Base-by-base conservation (phyloP, 2,797 vertebrate species). In the Poecilia gillii region DNA sequence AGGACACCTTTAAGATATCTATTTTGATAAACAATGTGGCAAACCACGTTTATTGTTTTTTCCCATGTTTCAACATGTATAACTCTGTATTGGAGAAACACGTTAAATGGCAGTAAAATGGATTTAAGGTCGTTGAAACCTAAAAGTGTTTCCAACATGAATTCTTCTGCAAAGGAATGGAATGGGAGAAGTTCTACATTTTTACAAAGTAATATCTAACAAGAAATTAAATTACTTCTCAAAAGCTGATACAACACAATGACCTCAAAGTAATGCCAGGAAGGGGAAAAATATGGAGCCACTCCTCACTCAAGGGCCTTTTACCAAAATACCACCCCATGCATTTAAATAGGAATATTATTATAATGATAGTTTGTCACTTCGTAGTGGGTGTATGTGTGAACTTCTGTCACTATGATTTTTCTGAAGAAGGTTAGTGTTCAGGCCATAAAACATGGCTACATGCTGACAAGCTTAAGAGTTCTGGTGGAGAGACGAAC, bases 341-440 rank as follows among this genome's bases (percentile, higher is more conserved):
- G 97, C 97, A 98, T 98, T 98, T 98, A 98, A 98, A 98, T 98
- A 97, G 96, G 95, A 97, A 96, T 97, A 98, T 98, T 98, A 98
- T 96, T 97, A 97, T 96, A 97, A 97, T 97, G 95, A 93, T 93
- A 94, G 91, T 96, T 74, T 5, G 55, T 78, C 74, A 76, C 75
- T 70, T 81, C 57, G 62, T 16, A 39, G 73, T 64, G 84, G 76
- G 64, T 78, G 78, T 80, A 2, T 80, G 76, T 62, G 80, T 71
- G 72, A 43, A 68, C 0, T 14, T 81, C 76, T 83, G 85, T 89
- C 76, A 47, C 72, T 28, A 53, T n/a, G 73, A 71, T 78, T 88
- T 82, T 80, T 45, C 49, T 79, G 76, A 77, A 75, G 82, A 83
- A 74, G 85, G 83, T 46, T 53, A 79, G 79, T 77, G 76, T 33